A percentile compares a stretch with the other conserved stretches of the same genome.
Evolutionary conservation across 2,113 vertebrate species (phyloP).

Genomic region (Rhabdomys dilectus): DNA sequence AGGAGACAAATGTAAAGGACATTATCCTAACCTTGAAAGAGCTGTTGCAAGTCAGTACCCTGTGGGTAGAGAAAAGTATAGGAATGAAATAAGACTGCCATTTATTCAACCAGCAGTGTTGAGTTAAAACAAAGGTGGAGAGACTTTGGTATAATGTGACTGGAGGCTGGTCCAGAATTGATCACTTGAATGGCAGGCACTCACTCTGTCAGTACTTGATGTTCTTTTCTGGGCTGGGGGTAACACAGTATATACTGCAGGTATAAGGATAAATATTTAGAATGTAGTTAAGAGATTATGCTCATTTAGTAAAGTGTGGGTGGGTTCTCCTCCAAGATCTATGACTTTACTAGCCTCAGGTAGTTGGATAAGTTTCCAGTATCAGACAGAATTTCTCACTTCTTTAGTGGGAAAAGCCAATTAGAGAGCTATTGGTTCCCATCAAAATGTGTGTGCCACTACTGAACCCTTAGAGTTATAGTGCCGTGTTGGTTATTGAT

Average conservation of each 20-base stretch:
- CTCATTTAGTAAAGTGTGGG: neutral
- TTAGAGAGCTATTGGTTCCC: neutral
- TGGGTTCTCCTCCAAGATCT: neutral
- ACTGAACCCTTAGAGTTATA: neutral
- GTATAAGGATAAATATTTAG: neutral
- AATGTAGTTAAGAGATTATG: neutral
- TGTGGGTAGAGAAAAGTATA: neutral
- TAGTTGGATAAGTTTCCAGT: neutral
- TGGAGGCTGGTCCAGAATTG: neutral
- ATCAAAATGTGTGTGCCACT: neutral
- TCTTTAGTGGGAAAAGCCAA: neutral
- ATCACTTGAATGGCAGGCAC: neutral
- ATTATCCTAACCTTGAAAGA: neutral
- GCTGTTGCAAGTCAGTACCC: neutral
- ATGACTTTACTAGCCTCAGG: neutral
- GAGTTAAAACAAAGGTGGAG: neutral
- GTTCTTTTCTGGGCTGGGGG: too few species aligned
- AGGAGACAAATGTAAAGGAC: constrained; percentile 20
- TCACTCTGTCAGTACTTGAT: too few species aligned
- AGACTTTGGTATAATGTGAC: neutral
- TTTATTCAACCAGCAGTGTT: neutral
- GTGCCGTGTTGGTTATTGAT: neutral
- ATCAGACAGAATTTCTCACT: neutral
- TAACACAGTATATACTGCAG: neutral
- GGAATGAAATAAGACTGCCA: neutral